These are phyloP conservation scores for Coilia nasus DNA, from an alignment of 2,797 vertebrate species.

Conservation along the genomic window DNA sequence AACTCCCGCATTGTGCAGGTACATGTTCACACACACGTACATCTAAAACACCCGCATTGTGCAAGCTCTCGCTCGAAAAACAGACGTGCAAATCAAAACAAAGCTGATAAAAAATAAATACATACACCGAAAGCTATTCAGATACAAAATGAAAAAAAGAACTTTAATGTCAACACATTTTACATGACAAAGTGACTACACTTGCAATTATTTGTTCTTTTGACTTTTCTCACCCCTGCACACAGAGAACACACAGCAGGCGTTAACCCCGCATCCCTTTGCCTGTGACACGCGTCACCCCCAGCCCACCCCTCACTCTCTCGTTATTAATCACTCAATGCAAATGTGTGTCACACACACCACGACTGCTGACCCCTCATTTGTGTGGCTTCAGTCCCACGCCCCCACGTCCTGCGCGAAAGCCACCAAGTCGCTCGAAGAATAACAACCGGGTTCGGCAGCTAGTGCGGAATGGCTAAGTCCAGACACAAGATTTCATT, in stretches of 20 bases:
- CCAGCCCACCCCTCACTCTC: not conserved
- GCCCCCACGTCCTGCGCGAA: slow-evolving; percentile 30
- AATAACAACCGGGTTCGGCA: slow-evolving; percentile 45
- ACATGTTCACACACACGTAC: not conserved
- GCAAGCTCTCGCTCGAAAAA: not conserved
- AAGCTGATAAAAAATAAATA: not conserved
- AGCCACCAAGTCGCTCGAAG: slow-evolving; percentile 49
- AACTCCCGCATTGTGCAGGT: too few relatives aligned
- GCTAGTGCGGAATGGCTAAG: slow-evolving; percentile 58
- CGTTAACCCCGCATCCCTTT: not conserved
- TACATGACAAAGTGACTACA: not conserved
- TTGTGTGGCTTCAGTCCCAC: slow-evolving; percentile 38
- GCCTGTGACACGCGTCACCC: slow-evolving; percentile 10
- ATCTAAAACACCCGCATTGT: not conserved
- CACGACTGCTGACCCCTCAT: slow-evolving; percentile 18
- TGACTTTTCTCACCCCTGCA: not conserved
- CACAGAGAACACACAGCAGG: not conserved
- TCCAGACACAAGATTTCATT: slow-evolving; percentile 68
- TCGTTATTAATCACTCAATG: slow-evolving; percentile 38
- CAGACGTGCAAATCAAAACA: not conserved
- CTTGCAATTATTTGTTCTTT: not conserved
- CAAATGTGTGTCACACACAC: slow-evolving; percentile 25
- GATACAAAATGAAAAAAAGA: not conserved
- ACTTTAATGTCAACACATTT: not conserved
- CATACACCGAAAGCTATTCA: not conserved